These are phyloP conservation scores for Alethe castanea DNA, from an alignment of 2,113 vertebrate species.

Conservation along the genomic window DNA sequence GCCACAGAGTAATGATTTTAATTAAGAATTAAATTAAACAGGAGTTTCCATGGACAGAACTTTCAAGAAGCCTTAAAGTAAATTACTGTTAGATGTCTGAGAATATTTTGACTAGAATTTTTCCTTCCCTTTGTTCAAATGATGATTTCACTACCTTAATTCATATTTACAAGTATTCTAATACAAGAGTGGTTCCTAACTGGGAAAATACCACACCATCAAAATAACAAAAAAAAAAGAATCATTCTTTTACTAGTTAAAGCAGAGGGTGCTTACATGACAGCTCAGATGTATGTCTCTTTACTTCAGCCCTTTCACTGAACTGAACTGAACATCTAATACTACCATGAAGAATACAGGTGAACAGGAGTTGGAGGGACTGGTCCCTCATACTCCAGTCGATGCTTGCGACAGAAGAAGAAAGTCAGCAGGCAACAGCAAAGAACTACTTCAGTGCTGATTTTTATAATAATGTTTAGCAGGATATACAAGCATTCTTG, in stretches of 20 bases:
- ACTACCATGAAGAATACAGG: not conserved
- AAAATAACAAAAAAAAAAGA: not conserved
- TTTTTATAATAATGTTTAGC: not conserved
- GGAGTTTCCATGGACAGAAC: not conserved
- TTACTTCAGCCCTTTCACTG: not conserved
- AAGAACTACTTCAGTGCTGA: not conserved
- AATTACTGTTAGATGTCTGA: not conserved
- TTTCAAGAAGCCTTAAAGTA: slow-evolving; percentile 1
- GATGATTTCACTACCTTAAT: not conserved
- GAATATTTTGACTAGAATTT: not conserved
- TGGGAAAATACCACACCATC: not conserved
- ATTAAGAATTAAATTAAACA: slow-evolving; percentile 21
- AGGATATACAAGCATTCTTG: not conserved
- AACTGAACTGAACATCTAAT: not conserved
- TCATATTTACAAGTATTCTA: not conserved
- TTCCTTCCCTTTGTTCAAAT: not conserved
- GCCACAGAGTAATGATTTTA: slow-evolving; percentile 14
- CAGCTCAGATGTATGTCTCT: not conserved
- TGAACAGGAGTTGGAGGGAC: not conserved
- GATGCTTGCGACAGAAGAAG: not conserved
- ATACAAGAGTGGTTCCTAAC: not conserved
- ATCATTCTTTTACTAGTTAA: not conserved
- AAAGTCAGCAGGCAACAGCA: not conserved
- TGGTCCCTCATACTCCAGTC: not conserved
- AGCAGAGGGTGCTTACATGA: not conserved